These are phyloP conservation scores for Drosophila melanosoma DNA, from an alignment of 2,888 invertebrate genomes.

Conservation along the genomic window DNA sequence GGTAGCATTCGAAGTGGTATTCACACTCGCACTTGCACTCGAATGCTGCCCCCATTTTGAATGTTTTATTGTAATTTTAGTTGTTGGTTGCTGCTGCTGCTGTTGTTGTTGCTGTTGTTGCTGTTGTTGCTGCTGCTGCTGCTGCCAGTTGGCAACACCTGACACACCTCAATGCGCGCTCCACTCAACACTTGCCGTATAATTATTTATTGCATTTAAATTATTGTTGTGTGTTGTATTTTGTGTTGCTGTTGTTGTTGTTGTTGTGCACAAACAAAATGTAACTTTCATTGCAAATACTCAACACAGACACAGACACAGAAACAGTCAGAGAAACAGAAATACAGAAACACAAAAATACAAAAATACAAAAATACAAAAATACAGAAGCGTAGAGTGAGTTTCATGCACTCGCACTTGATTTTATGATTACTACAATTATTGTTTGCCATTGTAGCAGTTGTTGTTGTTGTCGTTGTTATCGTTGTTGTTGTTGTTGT, in stretches of 20 bases:
- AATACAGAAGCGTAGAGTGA: slow-evolving; percentile 18
- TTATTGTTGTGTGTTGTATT: slow-evolving; percentile 69
- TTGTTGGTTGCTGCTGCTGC: slow-evolving; percentile 38
- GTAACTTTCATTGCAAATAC: slow-evolving; percentile 56
- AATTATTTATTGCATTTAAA: slow-evolving; percentile 83
- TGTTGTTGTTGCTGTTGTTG: slow-evolving; percentile 25
- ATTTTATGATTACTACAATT: slow-evolving; percentile 80
- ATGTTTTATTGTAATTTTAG: slow-evolving; percentile 63
- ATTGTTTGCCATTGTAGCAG: slow-evolving; percentile 43
- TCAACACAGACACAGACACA: slow-evolving; percentile 30
- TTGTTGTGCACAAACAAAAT: slow-evolving; percentile 58
- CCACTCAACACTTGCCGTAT: slow-evolving; percentile 80
- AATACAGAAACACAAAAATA: slow-evolving; percentile 25
- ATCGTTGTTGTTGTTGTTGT: slow-evolving; percentile 20
- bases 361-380: slow-evolving; percentile 11
- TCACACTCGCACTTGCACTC: background rate
- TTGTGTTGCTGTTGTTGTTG: slow-evolving; percentile 29
- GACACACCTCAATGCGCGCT: slow-evolving; percentile 79
- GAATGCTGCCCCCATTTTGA: slow-evolving; percentile 56
- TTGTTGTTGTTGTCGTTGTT: slow-evolving; percentile 3
- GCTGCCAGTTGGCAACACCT: slow-evolving; percentile 64
- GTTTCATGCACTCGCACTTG: slow-evolving; percentile 77
- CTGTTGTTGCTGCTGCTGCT: slow-evolving; percentile 35
- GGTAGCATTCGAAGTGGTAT: slow-evolving; percentile 1
- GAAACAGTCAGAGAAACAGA: slow-evolving; percentile 17